Conservation (phyloP, 2,888 invertebrate species). For the Leucania comma region DNA sequence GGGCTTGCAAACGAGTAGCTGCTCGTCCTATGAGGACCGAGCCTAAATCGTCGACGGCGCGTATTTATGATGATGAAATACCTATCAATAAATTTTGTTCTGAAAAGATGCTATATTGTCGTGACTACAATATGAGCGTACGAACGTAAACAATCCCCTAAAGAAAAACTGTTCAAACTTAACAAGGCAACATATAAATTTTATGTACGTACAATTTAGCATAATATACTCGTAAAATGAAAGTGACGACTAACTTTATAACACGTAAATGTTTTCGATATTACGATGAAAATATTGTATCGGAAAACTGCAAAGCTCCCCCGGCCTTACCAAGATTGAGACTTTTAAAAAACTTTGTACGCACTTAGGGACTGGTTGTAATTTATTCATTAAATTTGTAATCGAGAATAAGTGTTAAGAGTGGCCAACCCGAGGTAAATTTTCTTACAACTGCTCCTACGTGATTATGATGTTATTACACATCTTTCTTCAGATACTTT, state of each 20-base stretch:
- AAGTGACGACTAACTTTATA: conserved; percentile 22
- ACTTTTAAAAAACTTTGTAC: conserved; percentile 36
- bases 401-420: conserved; percentile 15
- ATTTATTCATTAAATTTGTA: conserved; percentile 54
- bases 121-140: background rate
- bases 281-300: conserved; percentile 30
- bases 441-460: too few species aligned
- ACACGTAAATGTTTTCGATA: conserved; percentile 31
- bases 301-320: conserved; percentile 12
- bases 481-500: too few species aligned
- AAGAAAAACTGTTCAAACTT: background rate
- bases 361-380: conserved; percentile 30
- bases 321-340: conserved; percentile 4
- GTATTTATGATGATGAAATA: too few species aligned
- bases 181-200: conserved; percentile 6
- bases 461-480: too few species aligned
- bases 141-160: background rate
- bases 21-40: too few species aligned
- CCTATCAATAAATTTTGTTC: too few species aligned
- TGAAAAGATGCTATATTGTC: background rate
- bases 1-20: too few species aligned
- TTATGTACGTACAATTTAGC: conserved; percentile 9
- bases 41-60: too few species aligned
- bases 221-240: conserved; percentile 20
- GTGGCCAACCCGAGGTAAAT: too few species aligned